phyloP scores from a whole-genome alignment of 37 sponge, comb jelly and placozoan species.

The Trichoplax adhaerens region DNA sequence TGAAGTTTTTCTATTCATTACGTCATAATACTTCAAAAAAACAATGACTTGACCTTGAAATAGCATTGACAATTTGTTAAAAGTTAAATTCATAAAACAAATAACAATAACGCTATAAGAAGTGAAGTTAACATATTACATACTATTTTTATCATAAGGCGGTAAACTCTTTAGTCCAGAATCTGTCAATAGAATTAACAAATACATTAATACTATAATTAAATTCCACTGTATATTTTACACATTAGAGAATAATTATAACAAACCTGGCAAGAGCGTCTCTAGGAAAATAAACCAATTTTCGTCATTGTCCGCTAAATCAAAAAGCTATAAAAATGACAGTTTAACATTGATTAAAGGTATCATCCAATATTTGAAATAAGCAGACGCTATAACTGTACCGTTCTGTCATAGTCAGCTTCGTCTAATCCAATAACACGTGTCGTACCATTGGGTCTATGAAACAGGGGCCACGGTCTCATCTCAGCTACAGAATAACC shows the following conservation, averaged over 20 bases:
- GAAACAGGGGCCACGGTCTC: slow-evolving; percentile 71
- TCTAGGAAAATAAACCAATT: slow-evolving; percentile 46
- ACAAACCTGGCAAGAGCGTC: slow-evolving; percentile 32
- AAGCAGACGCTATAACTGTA: too few species aligned
- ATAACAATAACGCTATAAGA: background rate
- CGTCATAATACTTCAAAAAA: slow-evolving; percentile 80
- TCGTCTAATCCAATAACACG: slow-evolving; percentile 26
- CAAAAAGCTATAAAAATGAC: slow-evolving; percentile 25
- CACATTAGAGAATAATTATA: background rate
- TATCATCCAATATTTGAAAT: too few species aligned
- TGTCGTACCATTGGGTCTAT: slow-evolving; percentile 49
- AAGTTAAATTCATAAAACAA: background rate
- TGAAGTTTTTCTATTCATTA: slow-evolving; percentile 18
- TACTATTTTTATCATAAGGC: slow-evolving; percentile 29
- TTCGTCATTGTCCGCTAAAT: slow-evolving; percentile 28
- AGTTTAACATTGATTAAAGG: background rate
- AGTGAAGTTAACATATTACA: background rate
- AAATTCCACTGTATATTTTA: background rate
- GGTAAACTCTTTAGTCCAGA: slow-evolving; percentile 8
- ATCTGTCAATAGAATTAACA: slow-evolving; percentile 6
- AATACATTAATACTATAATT: slow-evolving; percentile 1
- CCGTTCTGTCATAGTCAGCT: too few species aligned
- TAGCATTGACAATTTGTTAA: background rate
- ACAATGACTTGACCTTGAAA: slow-evolving; percentile 44
- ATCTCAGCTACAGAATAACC: slow-evolving; percentile 42